Evolutionary conservation across 2,888 invertebrate species (phyloP).

Genomic region (Heliconius cydno): DNA sequence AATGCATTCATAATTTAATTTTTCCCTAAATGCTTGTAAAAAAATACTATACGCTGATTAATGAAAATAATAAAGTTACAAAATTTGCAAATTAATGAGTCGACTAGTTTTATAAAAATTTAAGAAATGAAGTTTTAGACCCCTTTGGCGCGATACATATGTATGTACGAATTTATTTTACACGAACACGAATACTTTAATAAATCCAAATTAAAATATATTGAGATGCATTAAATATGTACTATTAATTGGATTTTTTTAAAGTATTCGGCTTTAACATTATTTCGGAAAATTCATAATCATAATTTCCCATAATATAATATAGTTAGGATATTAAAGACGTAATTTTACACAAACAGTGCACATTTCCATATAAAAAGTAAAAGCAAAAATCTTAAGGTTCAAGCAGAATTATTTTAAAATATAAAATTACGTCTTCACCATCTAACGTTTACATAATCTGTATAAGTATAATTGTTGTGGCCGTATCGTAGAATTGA

Average conservation of each 20-base stretch:
- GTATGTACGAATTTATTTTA: not conserved
- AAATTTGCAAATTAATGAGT: slow-evolving; percentile 50
- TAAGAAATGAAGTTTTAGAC: slow-evolving; percentile 50
- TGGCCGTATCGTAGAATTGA: not conserved
- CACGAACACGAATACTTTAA: slow-evolving; percentile 12
- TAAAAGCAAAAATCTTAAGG: not conserved
- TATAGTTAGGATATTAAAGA: not conserved
- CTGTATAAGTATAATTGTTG: slow-evolving; percentile 9
- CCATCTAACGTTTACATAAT: slow-evolving; percentile 6
- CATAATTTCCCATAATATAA: not conserved
- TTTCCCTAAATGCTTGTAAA: slow-evolving; percentile 48
- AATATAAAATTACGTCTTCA: slow-evolving; percentile 13
- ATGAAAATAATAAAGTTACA: slow-evolving; percentile 44
- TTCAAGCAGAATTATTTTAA: not conserved
- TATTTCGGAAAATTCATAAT: not conserved
- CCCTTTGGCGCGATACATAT: slow-evolving; percentile 45
- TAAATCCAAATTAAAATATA: slow-evolving; percentile 19
- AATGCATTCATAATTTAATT: slow-evolving; percentile 57
- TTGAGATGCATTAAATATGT: slow-evolving; percentile 12
- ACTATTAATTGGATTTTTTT: not conserved
- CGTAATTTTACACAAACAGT: not conserved
- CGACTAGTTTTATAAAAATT: slow-evolving; percentile 55
- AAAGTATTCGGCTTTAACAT: not conserved
- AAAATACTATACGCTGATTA: slow-evolving; percentile 39
- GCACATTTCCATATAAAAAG: not conserved